Evolutionary conservation across 2,888 invertebrate genomes (phyloP).

Genomic region (Drosophila mimetica): DNA sequence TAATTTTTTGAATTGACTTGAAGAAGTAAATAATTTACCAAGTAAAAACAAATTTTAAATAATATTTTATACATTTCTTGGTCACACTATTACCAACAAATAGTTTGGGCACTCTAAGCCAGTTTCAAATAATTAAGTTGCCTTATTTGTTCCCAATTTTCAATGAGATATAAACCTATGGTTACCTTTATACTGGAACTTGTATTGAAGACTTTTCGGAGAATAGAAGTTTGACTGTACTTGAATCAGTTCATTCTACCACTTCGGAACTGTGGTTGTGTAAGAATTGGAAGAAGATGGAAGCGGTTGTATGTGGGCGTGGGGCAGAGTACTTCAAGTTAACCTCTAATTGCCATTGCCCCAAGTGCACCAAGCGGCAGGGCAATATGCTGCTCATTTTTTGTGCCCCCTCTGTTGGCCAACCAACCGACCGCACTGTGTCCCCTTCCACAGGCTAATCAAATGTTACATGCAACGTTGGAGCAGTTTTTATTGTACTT

Average conservation of each 20-base stretch:
- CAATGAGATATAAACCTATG: not conserved
- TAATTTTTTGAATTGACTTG: no score
- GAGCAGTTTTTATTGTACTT: constrained; percentile 71
- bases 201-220: no score
- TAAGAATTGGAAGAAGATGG: not conserved
- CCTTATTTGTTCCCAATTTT: not conserved
- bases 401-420: not conserved
- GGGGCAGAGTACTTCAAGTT: constrained; percentile 51
- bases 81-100: no score
- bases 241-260: not conserved
- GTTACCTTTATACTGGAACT: not conserved
- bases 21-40: no score
- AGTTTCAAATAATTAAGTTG: not conserved
- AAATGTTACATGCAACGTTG: constrained; percentile 70
- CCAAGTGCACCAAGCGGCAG: constrained; percentile 58
- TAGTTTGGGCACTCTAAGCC: no score
- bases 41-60: no score
- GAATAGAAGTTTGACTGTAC: not conserved
- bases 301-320: not conserved
- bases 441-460: constrained; percentile 66
- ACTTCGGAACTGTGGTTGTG: not conserved
- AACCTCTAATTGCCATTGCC: constrained; percentile 70
- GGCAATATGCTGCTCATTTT: constrained; percentile 50
- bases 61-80: no score
- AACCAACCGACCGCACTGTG: constrained; percentile 9